phyloP scores from a whole-genome alignment of 2,797 vertebrate genomes.

The Peromyscus eremicus region DNA sequence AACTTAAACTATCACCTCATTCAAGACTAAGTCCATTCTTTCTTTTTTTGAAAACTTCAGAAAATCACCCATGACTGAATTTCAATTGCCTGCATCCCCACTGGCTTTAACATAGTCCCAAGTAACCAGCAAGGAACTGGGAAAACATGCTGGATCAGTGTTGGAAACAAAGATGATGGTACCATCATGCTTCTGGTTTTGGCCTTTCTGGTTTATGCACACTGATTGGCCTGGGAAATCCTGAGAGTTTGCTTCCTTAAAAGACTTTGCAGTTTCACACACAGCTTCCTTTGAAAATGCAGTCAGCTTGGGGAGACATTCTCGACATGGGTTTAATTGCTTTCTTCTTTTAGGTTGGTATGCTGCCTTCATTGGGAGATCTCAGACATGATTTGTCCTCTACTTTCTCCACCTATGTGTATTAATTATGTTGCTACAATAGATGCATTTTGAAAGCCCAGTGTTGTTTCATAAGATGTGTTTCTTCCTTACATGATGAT shows the following conservation, averaged over 20 bases:
- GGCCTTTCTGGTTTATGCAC: fast-evolving
- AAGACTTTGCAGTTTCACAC: neutral
- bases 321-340: neutral
- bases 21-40: neutral
- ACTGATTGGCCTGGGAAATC: neutral
- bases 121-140: neutral
- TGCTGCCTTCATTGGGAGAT: neutral
- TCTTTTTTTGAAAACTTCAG: neutral
- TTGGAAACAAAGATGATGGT: neutral
- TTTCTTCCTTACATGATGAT: neutral
- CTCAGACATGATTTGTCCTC: neutral
- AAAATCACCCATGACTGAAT: neutral
- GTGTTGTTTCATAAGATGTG: neutral
- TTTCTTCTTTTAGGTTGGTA: neutral
- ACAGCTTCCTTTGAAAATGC: neutral
- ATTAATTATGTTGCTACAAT: neutral
- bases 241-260: neutral
- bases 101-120: neutral
- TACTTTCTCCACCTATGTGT: neutral
- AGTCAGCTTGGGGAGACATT: neutral
- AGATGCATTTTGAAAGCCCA: neutral
- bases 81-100: neutral
- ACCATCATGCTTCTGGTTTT: neutral
- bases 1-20: neutral
- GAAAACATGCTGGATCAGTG: neutral